Conservation (phyloP, 2,113 vertebrate species). For the Pedionomus torquatus region DNA sequence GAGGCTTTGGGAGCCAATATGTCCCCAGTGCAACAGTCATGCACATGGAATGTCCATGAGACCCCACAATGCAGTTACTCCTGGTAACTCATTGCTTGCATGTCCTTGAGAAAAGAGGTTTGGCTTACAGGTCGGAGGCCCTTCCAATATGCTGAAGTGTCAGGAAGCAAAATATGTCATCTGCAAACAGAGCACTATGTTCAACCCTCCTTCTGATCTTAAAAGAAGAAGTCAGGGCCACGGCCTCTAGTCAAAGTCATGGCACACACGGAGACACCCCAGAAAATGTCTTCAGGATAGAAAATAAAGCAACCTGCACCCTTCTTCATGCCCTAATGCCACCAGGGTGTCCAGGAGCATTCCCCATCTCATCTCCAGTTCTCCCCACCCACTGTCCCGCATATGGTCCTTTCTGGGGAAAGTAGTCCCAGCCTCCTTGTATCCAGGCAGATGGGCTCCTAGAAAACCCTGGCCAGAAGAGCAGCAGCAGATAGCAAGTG, state of each 20-base stretch:
- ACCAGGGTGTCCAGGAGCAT: not conserved
- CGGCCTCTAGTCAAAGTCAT: not conserved
- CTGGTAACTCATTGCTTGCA: not conserved
- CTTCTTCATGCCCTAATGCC: not conserved
- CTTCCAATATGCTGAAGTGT: not conserved
- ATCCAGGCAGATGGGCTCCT: not conserved
- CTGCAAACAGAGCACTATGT: not conserved
- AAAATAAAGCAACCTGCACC: not conserved
- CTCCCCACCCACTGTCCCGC: accelerated
- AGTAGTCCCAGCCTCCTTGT: accelerated
- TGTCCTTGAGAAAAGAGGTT: not conserved
- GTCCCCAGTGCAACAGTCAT: not conserved
- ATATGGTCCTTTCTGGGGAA: not conserved
- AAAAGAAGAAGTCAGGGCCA: not conserved
- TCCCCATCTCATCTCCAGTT: not conserved
- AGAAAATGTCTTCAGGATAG: not conserved
- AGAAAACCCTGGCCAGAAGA: not conserved
- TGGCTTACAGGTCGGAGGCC: not conserved
- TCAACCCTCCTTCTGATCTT: not conserved
- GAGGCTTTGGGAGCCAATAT: not conserved
- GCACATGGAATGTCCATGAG: too few species aligned
- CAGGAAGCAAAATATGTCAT: not conserved
- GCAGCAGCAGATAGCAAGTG: not conserved
- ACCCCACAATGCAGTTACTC: not conserved
- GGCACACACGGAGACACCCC: not conserved